These are phyloP conservation scores for Salvelinus fontinalis DNA, from an alignment of 2,113 vertebrate genomes.

Conservation along the genomic window DNA sequence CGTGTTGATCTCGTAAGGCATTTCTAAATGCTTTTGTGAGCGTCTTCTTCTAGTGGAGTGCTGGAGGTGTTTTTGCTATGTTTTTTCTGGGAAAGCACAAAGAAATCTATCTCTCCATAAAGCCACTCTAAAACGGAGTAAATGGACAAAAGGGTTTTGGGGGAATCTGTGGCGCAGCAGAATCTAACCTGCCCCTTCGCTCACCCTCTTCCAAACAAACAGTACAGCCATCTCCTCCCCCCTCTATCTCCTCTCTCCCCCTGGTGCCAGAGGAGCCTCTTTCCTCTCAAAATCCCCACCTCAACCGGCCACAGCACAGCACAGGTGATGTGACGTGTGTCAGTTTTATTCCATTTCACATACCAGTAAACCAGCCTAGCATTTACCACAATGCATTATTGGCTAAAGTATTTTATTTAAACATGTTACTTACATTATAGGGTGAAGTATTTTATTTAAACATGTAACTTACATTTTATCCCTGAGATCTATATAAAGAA, in stretches of 20 bases:
- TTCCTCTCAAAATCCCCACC: constrained; percentile 50
- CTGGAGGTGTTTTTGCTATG: constrained; percentile 61
- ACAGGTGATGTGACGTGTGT: constrained; percentile 58
- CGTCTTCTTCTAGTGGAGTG: constrained; percentile 58
- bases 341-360: constrained; percentile 42
- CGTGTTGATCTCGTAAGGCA: constrained; percentile 48
- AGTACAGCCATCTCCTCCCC: constrained; percentile 67
- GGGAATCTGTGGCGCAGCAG: constrained; percentile 69
- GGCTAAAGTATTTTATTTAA: no score
- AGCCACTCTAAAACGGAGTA: constrained; percentile 64
- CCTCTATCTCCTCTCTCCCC: constrained; percentile 66
- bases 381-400: not conserved
- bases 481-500: no score
- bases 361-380: constrained; percentile 30
- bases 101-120: constrained; percentile 71
- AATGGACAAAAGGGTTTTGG: constrained; percentile 65
- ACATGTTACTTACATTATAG: not conserved
- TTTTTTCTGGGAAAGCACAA: constrained; percentile 64
- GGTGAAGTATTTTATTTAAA: not conserved
- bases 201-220: constrained; percentile 69
- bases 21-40: constrained; percentile 65
- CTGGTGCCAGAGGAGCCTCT: constrained; percentile 47
- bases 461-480: not conserved
- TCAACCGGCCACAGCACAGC: constrained; percentile 44
- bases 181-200: constrained; percentile 65